A percentile compares a stretch with the other conserved stretches of the same genome.
phyloP scores from a whole-genome alignment of 1,140 invertebrate species.

The Zaprionus camerounensis region DNA sequence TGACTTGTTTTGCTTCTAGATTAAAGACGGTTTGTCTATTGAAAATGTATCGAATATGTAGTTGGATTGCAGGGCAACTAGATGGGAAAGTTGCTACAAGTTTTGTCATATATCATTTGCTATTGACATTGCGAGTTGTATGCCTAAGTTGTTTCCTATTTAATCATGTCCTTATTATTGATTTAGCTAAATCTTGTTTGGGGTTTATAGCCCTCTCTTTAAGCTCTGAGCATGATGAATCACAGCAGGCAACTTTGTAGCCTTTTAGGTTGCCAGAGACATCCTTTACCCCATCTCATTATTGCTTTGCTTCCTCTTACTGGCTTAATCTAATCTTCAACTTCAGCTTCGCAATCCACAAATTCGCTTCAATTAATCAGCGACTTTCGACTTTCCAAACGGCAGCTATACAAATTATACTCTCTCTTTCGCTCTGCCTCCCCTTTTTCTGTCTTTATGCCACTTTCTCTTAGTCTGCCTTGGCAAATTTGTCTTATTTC shows the following conservation, averaged over 20 bases:
- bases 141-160: not conserved
- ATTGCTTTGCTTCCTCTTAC: not conserved
- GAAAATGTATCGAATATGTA: not conserved
- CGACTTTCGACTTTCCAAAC: conserved; percentile 41
- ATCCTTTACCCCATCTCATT: not conserved
- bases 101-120: not conserved
- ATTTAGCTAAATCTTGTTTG: not conserved
- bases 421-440: not conserved
- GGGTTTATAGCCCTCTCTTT: not conserved
- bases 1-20: not conserved
- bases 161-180: not conserved
- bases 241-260: not conserved
- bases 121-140: not conserved
- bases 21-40: not conserved
- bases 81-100: not conserved
- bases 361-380: conserved; percentile 74
- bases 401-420: conserved; percentile 33
- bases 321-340: conserved; percentile 23
- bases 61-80: not conserved
- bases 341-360: conserved; percentile 32
- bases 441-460: no score
- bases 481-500: conserved; percentile 9
- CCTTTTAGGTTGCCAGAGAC: not conserved
- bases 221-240: not conserved
- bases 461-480: not conserved